Conservation (phyloP, 2,113 vertebrate species). For the Chaetodon trifascialis region DNA sequence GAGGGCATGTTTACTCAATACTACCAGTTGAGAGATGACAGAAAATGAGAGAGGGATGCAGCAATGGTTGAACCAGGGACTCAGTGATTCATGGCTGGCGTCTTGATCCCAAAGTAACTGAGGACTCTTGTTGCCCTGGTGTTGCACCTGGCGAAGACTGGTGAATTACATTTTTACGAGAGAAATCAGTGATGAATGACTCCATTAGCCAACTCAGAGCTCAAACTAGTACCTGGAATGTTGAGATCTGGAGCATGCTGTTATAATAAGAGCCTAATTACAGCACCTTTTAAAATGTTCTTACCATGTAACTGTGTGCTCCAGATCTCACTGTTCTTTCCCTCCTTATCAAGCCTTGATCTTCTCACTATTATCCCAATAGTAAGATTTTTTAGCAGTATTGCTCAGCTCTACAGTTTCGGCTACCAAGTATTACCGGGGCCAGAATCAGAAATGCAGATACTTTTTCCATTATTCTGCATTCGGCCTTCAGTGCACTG, state of each 20-base stretch:
- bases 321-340: neutral
- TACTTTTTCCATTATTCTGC: neutral
- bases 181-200: no score
- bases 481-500: neutral
- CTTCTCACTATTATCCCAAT: neutral
- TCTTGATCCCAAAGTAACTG: no score
- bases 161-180: no score
- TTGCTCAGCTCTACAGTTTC: no score
- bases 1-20: no score
- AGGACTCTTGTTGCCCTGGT: no score
- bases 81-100: no score
- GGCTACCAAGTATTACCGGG: neutral
- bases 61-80: no score
- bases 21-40: no score
- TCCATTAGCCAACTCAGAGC: neutral
- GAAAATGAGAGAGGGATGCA: no score
- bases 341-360: neutral
- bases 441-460: neutral
- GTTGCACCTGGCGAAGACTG: no score
- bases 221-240: neutral
- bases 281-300: constrained; percentile 8
- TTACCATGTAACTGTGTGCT: neutral
- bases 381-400: neutral
- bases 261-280: neutral
- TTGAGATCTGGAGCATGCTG: neutral